Conservation (phyloP, 2,113 vertebrate species). For the Lonchura striata region DNA sequence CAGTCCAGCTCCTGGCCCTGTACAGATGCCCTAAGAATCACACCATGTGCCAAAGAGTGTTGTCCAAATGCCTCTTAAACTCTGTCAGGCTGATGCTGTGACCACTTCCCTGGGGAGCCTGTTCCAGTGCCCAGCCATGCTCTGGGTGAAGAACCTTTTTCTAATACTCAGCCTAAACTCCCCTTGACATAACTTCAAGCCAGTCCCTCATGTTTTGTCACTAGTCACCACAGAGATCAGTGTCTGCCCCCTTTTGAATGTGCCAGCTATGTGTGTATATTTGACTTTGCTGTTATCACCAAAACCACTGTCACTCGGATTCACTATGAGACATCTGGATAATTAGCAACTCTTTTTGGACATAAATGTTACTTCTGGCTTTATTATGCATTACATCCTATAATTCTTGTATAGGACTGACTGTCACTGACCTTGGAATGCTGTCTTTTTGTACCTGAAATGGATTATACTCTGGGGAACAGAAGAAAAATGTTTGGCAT, state of each 20-base stretch:
- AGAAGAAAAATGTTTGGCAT: neutral
- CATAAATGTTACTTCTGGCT: neutral
- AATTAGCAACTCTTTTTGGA: neutral
- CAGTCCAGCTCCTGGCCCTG: neutral
- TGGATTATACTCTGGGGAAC: neutral
- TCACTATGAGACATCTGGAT: neutral
- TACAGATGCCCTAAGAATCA: neutral
- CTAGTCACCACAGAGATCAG: no score
- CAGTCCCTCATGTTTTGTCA: neutral
- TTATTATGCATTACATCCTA: neutral
- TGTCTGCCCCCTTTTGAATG: neutral
- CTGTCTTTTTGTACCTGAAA: neutral
- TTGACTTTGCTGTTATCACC: neutral
- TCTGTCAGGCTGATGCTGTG: neutral
- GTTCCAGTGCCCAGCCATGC: accelerated
- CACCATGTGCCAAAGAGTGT: accelerated
- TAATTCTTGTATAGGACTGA: neutral
- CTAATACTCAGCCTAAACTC: neutral
- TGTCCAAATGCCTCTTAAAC: neutral
- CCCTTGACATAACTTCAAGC: neutral
- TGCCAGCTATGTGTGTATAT: neutral
- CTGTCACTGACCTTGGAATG: neutral
- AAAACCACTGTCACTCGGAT: neutral
- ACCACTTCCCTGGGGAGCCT: neutral
- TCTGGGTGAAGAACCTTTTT: neutral